Evolutionary conservation across 1,140 invertebrate species (phyloP), one percentile per base, ranked within the genome.

Genomic region (Cardiocondyla obscurior): DNA sequence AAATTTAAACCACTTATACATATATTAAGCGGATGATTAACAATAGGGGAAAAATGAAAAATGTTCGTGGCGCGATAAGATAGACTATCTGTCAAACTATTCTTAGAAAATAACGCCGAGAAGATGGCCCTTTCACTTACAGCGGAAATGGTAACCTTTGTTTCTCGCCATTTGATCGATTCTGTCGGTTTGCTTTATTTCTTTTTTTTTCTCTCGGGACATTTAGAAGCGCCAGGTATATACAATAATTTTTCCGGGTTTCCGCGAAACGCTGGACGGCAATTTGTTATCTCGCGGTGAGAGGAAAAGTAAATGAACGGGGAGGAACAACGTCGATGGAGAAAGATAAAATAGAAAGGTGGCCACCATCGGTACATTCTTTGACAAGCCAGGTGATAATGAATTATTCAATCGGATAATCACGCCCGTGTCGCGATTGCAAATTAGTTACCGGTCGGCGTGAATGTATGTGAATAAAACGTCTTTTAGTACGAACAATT

Each of bases 331-430:
- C 25, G 72, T 14, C 12, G 58, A 30, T 14, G 53, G 22, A 55
- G 53, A 4, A 67, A 22, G 74, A 57, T 22, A 51, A 73, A 85
- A 19, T 64, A 64, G 57, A 49, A 82, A 86, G 83, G 62, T 73
- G 62, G 49, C 36, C 36, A 77, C 44, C 72, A 87, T 87, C 85
- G 87, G 83, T 86, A 69, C 73, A 81, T 84, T 90, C 92, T 94
- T 94, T 94, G 92, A 94, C 91, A 92, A 92, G 88, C 83, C 89
- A 91, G 90, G 90, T 90, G 81, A 89, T 89, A 85, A 93, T 94
- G 93, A 93, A 93, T 93, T 93, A 93, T 94, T 94, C 92, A 93
- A 91, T 91, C 85, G 88, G 81, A 89, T 93, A 92, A 93, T 93
- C 91, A 88, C 51, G 83, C 65, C 79, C 90, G 91, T 93, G 93